Base-by-base conservation (phyloP, 2,888 invertebrate species). In the Tubulanus polymorphus region DNA sequence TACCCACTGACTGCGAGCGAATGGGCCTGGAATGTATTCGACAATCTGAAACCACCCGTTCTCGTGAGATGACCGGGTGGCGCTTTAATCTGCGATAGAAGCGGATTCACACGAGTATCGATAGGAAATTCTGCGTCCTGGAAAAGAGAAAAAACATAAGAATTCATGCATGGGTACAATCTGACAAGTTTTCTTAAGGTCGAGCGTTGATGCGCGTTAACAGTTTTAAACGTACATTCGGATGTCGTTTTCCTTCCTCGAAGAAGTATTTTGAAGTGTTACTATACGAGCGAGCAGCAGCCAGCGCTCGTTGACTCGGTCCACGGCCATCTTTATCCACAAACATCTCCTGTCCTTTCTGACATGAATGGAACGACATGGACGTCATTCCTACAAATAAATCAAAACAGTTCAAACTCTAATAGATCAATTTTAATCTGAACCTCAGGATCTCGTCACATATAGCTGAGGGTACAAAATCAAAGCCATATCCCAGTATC, bases 101-200 rank as follows among this genome's bases (percentile, higher is more conserved):
- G 63, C 8, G 78, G 78, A 56, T 79, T 79, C 35, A 75, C 67
- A 25, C 78, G 75, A 25, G 63, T 67, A 66, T 79, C 79, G 10
- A 58, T 46, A 8, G 79, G 79, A 61, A 79, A 79, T 45, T 70
- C 72, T 2, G 75, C 70, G 61, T 79, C 79, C 78, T 79, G 52
- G 15, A 65, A 55, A 15, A 25, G 10, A 15, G 25, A 15, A 35
- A 12, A n/a, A 37, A 10, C 15, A 23, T 15, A 49, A 25, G 28
- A 12, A 12, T 49, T 26, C 8, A 28, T 35, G 37, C n/a, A 35
- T 15, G n/a, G n/a, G n/a, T n/a, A n/a, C n/a, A n/a, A n/a, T n/a
- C n/a, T n/a, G n/a, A n/a, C n/a, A n/a, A n/a, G n/a, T n/a, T n/a
- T n/a, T n/a, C n/a, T n/a, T n/a, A n/a, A n/a, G n/a, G n/a, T n/a